phyloP scores from a whole-genome alignment of 2,113 vertebrate genomes.

The Prietella phreatophila region DNA sequence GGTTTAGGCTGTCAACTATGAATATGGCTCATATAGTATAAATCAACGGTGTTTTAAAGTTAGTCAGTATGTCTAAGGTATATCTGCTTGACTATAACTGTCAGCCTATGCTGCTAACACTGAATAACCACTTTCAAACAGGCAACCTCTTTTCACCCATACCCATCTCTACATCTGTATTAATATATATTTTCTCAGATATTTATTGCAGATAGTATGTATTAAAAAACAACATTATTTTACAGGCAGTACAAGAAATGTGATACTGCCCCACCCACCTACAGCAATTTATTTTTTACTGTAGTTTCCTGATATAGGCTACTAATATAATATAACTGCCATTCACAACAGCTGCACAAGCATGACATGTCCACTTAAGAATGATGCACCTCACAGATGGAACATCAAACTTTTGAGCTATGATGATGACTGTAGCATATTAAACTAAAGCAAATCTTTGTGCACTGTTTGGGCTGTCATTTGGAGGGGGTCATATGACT shows the following conservation, averaged over 20 bases:
- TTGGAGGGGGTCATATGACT: conserved; percentile 4
- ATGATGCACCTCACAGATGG: background rate
- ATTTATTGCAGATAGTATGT: background rate
- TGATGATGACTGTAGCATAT: conserved; percentile 8
- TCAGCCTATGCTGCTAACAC: conserved; percentile 9
- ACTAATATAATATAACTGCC: background rate
- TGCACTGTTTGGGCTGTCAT: conserved; percentile 23
- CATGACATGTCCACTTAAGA: background rate
- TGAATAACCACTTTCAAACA: background rate
- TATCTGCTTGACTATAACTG: conserved; percentile 26
- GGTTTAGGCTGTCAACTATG: background rate
- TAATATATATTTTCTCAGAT: no score
- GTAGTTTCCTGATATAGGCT: background rate
- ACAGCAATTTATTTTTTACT: background rate
- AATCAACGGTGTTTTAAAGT: background rate
- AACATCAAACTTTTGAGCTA: background rate
- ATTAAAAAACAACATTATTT: background rate
- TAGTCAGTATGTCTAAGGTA: background rate
- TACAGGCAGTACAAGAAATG: background rate
- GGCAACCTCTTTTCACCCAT: background rate
- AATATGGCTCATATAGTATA: background rate
- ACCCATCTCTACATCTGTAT: background rate
- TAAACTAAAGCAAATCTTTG: conserved; percentile 22
- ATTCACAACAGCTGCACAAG: background rate
- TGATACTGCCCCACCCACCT: background rate